These are phyloP conservation scores for Aphyosemion australe DNA, from an alignment of 2,113 vertebrate species.

Conservation along the genomic window DNA sequence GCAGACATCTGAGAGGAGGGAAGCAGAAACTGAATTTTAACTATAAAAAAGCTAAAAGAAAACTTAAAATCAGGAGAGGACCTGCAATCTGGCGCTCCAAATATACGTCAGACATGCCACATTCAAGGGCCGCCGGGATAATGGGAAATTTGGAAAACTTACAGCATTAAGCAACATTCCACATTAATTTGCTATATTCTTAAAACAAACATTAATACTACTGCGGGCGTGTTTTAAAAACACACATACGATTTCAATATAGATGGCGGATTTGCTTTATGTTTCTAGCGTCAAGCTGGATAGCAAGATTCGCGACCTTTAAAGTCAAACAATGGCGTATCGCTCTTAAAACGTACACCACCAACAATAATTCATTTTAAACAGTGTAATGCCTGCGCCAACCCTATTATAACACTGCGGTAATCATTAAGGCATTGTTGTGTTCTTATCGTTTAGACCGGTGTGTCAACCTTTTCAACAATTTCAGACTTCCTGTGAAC, in stretches of 20 bases:
- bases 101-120: slow-evolving; percentile 38
- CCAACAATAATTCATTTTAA: too few relatives aligned
- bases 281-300: background rate
- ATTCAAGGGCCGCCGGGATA: background rate
- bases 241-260: background rate
- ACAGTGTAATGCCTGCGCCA: too few relatives aligned
- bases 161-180: background rate
- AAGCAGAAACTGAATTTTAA: background rate
- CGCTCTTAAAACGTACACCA: background rate
- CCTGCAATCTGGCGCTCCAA: slow-evolving; percentile 39
- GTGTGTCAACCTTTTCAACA: too few relatives aligned
- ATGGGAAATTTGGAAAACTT: slow-evolving; percentile 1
- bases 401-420: too few relatives aligned
- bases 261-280: background rate
- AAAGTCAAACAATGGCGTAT: background rate
- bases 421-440: too few relatives aligned
- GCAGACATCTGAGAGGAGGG: slow-evolving; percentile 61
- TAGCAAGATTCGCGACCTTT: background rate
- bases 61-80: background rate
- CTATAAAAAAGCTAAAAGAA: background rate
- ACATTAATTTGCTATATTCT: background rate
- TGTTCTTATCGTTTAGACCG: background rate
- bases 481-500: background rate
- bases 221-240: background rate
- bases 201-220: background rate